Evolutionary conservation across 2,888 invertebrate genomes (phyloP).

Genomic region (Ennomos quercinarius): DNA sequence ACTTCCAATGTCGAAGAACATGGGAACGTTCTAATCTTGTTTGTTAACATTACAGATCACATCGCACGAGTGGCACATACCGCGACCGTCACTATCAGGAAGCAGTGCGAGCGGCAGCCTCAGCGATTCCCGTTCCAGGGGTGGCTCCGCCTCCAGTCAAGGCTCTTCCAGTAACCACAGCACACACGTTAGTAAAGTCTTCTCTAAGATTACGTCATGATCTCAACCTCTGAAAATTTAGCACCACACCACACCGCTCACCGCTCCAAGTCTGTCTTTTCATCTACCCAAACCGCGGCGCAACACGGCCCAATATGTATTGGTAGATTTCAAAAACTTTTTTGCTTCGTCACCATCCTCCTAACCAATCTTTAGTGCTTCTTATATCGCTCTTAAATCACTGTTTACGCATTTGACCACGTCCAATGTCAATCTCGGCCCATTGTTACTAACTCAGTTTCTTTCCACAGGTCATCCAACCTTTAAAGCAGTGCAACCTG

Average conservation of each 20-base stretch:
- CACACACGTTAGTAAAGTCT: slow-evolving; percentile 88
- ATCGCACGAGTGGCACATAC: slow-evolving; percentile 90
- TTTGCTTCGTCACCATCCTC: no score
- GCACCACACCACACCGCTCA: background rate
- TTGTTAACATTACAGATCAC: slow-evolving; percentile 63
- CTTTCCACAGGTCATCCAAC: slow-evolving; percentile 8
- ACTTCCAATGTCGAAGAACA: no score
- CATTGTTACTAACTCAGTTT: slow-evolving; percentile 5
- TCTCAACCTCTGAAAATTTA: no score
- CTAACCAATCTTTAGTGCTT: background rate
- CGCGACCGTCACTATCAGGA: slow-evolving; percentile 90
- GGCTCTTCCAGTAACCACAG: slow-evolving; percentile 89
- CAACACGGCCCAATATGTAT: no score
- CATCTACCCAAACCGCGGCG: no score
- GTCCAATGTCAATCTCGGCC: slow-evolving; percentile 19
- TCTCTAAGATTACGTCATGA: background rate
- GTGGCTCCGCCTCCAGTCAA: slow-evolving; percentile 88
- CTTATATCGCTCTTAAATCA: slow-evolving; percentile 16
- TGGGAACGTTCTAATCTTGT: background rate
- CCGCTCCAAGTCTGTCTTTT: background rate
- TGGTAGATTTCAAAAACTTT: no score
- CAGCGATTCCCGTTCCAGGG: slow-evolving; percentile 73
- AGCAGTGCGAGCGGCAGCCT: slow-evolving; percentile 72
- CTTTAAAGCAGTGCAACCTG: background rate
- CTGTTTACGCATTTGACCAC: slow-evolving; percentile 14